Base-by-base conservation (phyloP, 2,113 vertebrate species). In the Gadus macrocephalus region DNA sequence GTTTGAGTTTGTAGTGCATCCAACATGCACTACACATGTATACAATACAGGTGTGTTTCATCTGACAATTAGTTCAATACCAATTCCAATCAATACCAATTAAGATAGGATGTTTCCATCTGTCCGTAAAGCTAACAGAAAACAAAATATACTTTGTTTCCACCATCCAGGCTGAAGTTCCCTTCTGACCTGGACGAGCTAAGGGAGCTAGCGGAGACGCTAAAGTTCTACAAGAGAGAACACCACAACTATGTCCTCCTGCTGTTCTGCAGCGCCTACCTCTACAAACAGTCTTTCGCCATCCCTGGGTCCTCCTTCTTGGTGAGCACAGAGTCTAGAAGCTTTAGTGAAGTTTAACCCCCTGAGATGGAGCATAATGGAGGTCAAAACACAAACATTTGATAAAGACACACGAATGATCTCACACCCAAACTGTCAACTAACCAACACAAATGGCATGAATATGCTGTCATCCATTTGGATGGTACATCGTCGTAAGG, bases 251-350 rank as follows among this genome's bases (percentile, higher is more conserved):
- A 96, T 9, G 94, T 98, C 22, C 86, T 97, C 78, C 82, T 96
- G 71, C 93, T 98, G 15, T 99, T 95, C 92, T 97, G 94, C 68
- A 94, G 93, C 9, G 96, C 96, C 5, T 98, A 99, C 86, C 93
- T 99, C 35, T 99, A 99, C 86, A 99, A 99, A 62, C 97, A 99
- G 91, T 94, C 92, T 74, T 99, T 99, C 71, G 97, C 96, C 84
- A 98, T 99, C 62, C 97, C 97, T 0, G 97, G 97, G 49, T 98
- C 97, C 74, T 94, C 96, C 75, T 94, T 99, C 42, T 90, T 99
- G 96, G 97, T 97, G 81, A 89, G 88, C 85, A 69, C 35, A 0
- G 42, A 49, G 6, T 1, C 42, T 14, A 49, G 9, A 49, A 49
- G 2, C 42, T 12, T 49, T 49, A 2, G 12, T 49, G 42, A 49